Base-by-base conservation (phyloP, 2,888 invertebrate genomes). In the Sympetrum striolatum region DNA sequence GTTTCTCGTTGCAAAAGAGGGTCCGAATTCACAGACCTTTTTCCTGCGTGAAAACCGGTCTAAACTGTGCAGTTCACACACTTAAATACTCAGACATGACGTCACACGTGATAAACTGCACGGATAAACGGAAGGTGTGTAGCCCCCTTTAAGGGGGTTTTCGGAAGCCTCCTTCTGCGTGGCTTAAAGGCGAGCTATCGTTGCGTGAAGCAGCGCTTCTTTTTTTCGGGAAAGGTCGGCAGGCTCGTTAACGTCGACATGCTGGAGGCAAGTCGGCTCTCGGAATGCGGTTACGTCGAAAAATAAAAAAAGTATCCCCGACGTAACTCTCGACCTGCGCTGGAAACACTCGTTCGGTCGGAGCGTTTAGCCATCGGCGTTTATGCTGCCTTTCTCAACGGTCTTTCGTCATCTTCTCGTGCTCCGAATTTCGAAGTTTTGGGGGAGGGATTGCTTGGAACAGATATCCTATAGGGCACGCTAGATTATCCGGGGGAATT, bases 261-360 rank as follows among this genome's bases (percentile, higher is more conserved):
- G 22, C 86, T 22, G 12, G 5, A 53, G 82, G 64, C 53, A 18
- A 86, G 58, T 60, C 86, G 4, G 86, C 60, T 37, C 35, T 86
- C 60, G 86, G 86, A 86, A 86, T 86, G 86, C 37, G 86, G 60
- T 86, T 58, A 86, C 86, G 86, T 86, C 86, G 35, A 15, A 86
- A 22, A 8, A 53, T 8, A 53, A 53, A 44, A 44, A 44, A 44
- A 8, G 10, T 10, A 44, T 8, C 44, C 10, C 44, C 4, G 18
- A 14, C 18, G 15, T 18, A 53, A 53, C 53, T 6, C 22, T 73
- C 31, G 5, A 31, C 25, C 25, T 14, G 25, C 10, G 73, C 31
- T 73, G 14, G 3, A 31, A 73, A 73, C 73, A 25, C 31, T 14
- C 25, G 31, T 73, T 73, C 10, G 73, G 31, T 31, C 3, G 14